Evolutionary conservation across 2,797 vertebrate genomes (phyloP).

Genomic region (Microctenopoma steveboyesi): DNA sequence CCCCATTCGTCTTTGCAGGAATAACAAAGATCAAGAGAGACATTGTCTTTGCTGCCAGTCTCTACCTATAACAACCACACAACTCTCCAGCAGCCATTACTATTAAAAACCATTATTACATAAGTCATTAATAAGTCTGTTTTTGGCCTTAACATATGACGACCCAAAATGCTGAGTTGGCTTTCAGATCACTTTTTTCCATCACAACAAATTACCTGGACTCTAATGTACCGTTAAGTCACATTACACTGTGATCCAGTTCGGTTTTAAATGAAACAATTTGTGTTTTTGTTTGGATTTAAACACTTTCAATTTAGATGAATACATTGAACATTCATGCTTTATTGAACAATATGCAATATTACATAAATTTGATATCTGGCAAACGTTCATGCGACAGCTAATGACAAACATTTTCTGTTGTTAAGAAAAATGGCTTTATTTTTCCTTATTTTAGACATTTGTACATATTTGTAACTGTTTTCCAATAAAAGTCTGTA

Average conservation of each 20-base stretch:
- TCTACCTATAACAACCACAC: conserved; percentile 86
- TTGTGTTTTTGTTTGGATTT: background rate
- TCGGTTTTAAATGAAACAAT: too few relatives aligned
- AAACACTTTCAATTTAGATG: background rate
- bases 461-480: conserved; percentile 89
- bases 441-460: conserved; percentile 68
- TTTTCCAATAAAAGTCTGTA: conserved; percentile 89
- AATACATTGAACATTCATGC: conserved; percentile 19
- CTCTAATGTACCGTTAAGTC: background rate
- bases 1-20: conserved; percentile 76
- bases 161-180: background rate
- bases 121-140: background rate
- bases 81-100: background rate
- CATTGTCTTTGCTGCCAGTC: conserved; percentile 98
- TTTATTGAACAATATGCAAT: conserved; percentile 26
- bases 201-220: background rate
- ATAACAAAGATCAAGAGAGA: conserved; percentile 99
- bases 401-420: conserved; percentile 46
- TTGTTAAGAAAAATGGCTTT: conserved; percentile 77
- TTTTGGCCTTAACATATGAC: background rate
- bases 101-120: too few relatives aligned
- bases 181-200: background rate
- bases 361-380: conserved; percentile 3
- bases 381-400: conserved; percentile 16
- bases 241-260: background rate